These are phyloP conservation scores for Erythrolamprus reginae DNA, from an alignment of 2,113 vertebrate genomes.

Conservation along the genomic window DNA sequence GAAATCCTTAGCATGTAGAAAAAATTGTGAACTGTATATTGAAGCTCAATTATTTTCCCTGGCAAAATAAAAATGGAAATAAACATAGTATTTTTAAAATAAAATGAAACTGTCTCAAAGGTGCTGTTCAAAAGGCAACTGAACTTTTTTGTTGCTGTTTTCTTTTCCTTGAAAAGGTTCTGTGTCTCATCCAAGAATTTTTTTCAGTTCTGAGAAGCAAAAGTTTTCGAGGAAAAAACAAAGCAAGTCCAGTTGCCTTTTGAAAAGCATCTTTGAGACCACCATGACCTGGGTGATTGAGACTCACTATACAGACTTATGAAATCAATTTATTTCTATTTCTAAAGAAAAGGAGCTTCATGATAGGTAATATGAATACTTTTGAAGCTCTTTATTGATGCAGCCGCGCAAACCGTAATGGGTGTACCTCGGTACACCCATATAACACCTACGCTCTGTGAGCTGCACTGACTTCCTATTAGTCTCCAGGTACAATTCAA, in stretches of 20 bases:
- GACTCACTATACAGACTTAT: background rate
- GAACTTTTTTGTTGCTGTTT: background rate
- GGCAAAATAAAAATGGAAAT: background rate
- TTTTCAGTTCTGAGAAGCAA: background rate
- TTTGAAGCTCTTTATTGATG: background rate
- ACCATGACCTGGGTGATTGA: background rate
- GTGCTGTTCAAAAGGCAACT: background rate
- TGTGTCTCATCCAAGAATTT: background rate
- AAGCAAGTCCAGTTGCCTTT: background rate
- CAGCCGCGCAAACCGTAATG: too few species aligned
- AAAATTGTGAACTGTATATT: background rate
- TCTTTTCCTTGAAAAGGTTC: background rate
- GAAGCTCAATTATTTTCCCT: background rate
- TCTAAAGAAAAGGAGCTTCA: background rate
- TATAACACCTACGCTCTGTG: too few species aligned
- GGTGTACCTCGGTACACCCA: too few species aligned
- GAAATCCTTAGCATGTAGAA: background rate
- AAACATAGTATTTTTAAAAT: background rate
- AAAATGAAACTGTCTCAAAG: background rate
- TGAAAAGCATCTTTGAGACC: background rate
- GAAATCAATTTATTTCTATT: background rate
- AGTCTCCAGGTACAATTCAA: too few species aligned
- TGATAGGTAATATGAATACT: background rate
- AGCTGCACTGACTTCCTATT: too few species aligned
- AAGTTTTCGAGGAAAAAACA: background rate